These are phyloP conservation scores for Colinus virginianus DNA, from an alignment of 2,113 vertebrate genomes.

Conservation along the genomic window DNA sequence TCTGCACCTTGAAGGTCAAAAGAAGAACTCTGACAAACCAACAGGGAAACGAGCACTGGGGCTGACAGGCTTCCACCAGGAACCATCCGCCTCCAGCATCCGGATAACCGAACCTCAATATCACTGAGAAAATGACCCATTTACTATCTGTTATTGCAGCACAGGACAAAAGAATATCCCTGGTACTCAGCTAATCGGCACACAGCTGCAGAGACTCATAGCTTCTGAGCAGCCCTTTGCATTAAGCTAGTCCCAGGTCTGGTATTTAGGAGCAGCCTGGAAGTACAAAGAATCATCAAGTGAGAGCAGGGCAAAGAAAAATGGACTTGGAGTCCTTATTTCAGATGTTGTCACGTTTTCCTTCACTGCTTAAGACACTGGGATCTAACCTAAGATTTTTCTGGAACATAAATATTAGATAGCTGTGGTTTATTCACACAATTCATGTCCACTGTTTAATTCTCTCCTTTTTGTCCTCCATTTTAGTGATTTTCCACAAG, in stretches of 20 bases:
- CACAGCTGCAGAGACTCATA: background rate
- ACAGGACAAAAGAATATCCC: background rate
- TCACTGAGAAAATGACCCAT: background rate
- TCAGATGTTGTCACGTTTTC: background rate
- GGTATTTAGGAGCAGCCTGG: background rate
- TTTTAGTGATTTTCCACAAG: background rate
- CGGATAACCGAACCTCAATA: conserved; percentile 4
- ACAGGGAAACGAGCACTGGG: conserved; percentile 53
- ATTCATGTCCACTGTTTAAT: background rate
- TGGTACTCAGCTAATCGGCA: rapidly evolving
- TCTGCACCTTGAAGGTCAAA: conserved; percentile 77
- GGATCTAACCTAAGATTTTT: background rate
- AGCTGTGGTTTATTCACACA: background rate
- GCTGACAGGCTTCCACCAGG: conserved; percentile 58
- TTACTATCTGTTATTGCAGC: background rate
- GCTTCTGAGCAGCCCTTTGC: background rate
- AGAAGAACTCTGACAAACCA: conserved; percentile 67
- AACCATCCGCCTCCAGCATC: conserved; percentile 1
- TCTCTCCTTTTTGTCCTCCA: background rate
- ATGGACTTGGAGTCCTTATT: background rate
- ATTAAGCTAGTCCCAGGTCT: background rate
- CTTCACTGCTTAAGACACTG: background rate
- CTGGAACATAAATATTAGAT: background rate
- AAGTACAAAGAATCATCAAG: background rate
- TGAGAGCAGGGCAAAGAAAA: background rate